Percentiles rank a stretch among this genome's conserved stretches.
Evolutionary conservation across 2,888 invertebrate genomes (phyloP).

Genomic region (Tridacna crocea): DNA sequence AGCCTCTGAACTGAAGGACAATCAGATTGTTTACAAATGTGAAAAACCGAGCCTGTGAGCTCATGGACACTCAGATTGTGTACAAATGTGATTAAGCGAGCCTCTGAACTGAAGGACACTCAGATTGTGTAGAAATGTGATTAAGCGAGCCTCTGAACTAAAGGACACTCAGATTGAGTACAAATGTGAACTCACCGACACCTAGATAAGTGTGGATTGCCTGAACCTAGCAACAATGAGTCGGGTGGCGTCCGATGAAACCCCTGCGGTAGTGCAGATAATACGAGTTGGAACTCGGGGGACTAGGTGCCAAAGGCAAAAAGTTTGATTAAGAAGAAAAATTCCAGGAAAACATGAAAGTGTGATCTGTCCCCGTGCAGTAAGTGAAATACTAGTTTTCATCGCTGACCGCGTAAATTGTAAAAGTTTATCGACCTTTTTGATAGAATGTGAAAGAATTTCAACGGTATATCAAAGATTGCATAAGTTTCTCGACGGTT

Average conservation of each 20-base stretch:
- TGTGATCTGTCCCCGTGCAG: no score
- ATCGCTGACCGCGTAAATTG: no score
- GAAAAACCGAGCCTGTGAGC: slow-evolving; percentile 11
- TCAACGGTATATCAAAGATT: no score
- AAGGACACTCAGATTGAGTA: not conserved
- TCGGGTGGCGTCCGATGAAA: slow-evolving; percentile 3
- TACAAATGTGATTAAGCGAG: not conserved
- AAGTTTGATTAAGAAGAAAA: not conserved
- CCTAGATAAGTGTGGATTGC: slow-evolving; percentile 2
- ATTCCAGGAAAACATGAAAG: not conserved
- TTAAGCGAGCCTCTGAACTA: not conserved
- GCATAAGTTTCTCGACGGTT: no score
- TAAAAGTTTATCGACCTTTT: no score
- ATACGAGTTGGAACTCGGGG: slow-evolving; percentile 5
- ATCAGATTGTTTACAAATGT: slow-evolving; percentile 1
- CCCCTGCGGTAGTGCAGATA: slow-evolving; percentile 1
- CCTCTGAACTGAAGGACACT: slow-evolving; percentile 28
- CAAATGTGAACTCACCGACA: not conserved
- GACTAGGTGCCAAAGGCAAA: slow-evolving; percentile 5
- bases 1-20: slow-evolving; percentile 18
- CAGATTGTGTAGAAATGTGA: not conserved
- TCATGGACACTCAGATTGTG: slow-evolving; percentile 7
- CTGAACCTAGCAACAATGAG: not conserved
- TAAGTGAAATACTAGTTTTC: no score
- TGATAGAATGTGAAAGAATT: no score